Percentiles rank a stretch among this genome's conserved stretches.
Evolutionary conservation across 2,888 invertebrate genomes (phyloP).

Genomic region (Tetanocera ferruginea): DNA sequence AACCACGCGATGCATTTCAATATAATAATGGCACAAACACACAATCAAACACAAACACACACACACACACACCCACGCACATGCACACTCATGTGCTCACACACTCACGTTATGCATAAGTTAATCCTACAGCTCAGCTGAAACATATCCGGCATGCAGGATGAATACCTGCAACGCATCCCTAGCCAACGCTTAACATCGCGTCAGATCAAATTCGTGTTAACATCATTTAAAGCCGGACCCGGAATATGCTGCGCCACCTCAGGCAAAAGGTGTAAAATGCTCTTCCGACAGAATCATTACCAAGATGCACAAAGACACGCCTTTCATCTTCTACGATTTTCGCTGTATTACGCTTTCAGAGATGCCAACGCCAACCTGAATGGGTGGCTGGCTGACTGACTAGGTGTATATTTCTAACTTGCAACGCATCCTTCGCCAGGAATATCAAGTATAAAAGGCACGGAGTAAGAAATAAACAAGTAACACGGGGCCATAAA

Average conservation of each 20-base stretch:
- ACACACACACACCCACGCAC: neutral
- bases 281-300: conserved; percentile 10
- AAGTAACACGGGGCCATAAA: conserved; percentile 62
- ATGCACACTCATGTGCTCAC: neutral
- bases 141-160: conserved; percentile 14
- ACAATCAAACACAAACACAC: too few species aligned
- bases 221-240: conserved; percentile 20
- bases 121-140: conserved; percentile 9
- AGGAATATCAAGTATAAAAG: conserved; percentile 7
- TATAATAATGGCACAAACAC: conserved; percentile 1
- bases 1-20: conserved; percentile 2
- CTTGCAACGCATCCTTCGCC: neutral
- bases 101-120: neutral
- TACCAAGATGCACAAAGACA: neutral
- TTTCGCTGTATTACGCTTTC: neutral
- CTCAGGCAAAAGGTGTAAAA: conserved; percentile 7
- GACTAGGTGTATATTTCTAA: neutral
- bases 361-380: neutral
- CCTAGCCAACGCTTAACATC: conserved; percentile 3
- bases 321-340: neutral
- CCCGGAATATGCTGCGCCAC: neutral
- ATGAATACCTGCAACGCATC: neutral
- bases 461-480: conserved; percentile 29
- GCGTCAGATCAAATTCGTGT: conserved; percentile 21
- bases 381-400: neutral